Evolutionary conservation across 2,113 vertebrate genomes (phyloP).

Genomic region (Gobio gobio): DNA sequence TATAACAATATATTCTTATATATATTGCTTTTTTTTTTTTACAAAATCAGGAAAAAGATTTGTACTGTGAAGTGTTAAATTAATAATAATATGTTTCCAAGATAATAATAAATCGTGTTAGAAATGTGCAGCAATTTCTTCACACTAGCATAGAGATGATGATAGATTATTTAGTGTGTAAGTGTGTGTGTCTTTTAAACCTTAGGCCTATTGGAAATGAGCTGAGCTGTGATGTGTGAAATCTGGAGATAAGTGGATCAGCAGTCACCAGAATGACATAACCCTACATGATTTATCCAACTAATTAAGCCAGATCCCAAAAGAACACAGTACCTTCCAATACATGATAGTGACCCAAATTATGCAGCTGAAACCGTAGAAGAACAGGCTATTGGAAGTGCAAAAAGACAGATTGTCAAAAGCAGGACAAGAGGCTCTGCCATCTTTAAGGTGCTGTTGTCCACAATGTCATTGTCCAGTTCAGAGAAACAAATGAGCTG

Average conservation of each 20-base stretch:
- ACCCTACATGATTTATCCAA: not conserved
- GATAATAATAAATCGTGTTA: not conserved
- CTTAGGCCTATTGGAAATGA: not conserved
- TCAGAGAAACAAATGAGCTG: not conserved
- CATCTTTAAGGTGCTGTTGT: not conserved
- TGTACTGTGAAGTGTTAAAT: not conserved
- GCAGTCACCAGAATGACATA: not conserved
- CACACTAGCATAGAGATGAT: not conserved
- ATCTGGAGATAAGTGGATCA: constrained; percentile 26
- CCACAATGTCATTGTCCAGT: not conserved
- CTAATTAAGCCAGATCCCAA: constrained; percentile 2
- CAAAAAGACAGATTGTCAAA: not conserved
- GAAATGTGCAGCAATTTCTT: not conserved
- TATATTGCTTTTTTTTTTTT: not conserved
- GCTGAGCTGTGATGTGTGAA: constrained; percentile 11
- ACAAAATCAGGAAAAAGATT: not conserved
- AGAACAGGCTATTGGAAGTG: not conserved
- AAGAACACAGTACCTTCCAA: not conserved
- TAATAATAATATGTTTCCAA: not conserved
- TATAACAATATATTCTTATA: not conserved
- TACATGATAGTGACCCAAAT: not conserved
- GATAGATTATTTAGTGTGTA: not conserved
- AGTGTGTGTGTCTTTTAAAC: not conserved
- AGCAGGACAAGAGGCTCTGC: not conserved
- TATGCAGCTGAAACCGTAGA: not conserved